Evolutionary conservation across 1,140 invertebrate species (phyloP).

Genomic region (Littorina saxatilis): DNA sequence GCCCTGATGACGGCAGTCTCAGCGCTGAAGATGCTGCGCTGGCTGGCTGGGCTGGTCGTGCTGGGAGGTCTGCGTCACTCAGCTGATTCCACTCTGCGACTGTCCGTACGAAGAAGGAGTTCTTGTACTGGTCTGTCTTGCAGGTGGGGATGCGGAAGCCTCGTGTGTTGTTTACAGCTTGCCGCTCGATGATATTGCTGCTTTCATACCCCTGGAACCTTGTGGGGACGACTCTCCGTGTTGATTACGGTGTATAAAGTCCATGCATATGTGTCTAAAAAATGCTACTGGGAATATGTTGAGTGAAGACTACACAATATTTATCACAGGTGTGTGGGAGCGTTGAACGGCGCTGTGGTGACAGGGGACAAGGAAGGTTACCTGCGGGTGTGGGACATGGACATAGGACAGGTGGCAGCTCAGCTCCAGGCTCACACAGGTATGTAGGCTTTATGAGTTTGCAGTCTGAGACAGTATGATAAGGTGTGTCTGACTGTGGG

Average conservation of each 20-base stretch:
- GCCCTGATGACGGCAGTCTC: too few relatives aligned
- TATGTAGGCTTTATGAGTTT: slow-evolving; percentile 32
- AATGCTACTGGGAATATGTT: too few relatives aligned
- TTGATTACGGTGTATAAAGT: not conserved
- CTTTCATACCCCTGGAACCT: not conserved
- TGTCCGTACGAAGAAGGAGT: too few relatives aligned
- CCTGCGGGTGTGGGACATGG: slow-evolving; percentile 67
- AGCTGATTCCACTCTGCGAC: too few relatives aligned
- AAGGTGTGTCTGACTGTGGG: not conserved
- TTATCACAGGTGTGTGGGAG: slow-evolving; percentile 59
- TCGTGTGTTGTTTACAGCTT: not conserved
- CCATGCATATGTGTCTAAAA: too few relatives aligned
- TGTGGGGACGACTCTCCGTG: too few relatives aligned
- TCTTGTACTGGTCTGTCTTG: too few relatives aligned
- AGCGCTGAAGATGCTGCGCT: too few relatives aligned
- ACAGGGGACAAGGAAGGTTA: slow-evolving; percentile 55
- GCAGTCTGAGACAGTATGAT: not conserved
- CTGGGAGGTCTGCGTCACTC: too few relatives aligned
- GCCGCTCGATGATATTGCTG: not conserved
- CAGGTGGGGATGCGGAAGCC: too few relatives aligned
- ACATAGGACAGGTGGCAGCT: slow-evolving; percentile 55
- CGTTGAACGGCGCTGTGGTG: slow-evolving; percentile 52
- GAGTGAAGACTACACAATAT: not conserved
- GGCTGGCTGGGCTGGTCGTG: too few relatives aligned
- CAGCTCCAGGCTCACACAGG: slow-evolving; percentile 61